Base-by-base conservation (phyloP, 1,140 invertebrate species). In the Adoxophyes honmai region DNA sequence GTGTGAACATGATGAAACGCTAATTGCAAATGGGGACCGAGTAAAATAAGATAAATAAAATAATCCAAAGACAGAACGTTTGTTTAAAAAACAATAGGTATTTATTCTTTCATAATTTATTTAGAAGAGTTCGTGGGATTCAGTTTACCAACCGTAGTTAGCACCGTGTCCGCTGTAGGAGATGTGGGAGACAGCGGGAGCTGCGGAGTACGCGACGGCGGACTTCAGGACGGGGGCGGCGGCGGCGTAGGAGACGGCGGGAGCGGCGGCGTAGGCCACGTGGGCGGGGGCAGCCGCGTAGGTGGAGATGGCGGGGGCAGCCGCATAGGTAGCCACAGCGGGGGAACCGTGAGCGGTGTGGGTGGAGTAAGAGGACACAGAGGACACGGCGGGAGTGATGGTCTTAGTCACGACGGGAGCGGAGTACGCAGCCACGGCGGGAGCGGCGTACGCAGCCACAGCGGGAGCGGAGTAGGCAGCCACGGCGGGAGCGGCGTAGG, bases 131-230 rank as follows among this genome's bases (percentile, higher is more conserved):
- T 36, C 34, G 10, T 28, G 36, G 11, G 55, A 51, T 57, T 57
- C 55, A 57, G 55, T 57, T 56, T 51, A 61, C 59, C 59, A 61
- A 44, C 54, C 59, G 28, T 61, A 61, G 21, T 57, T 51, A 57
- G 53, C 55, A 52, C 52, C 59, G 14, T 39, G 55, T 35, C 59
- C 59, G 44, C 38, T 53, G 59, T 61, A 61, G 6, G 44, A 48
- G n/a, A 60, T 15, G 44, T 61, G 59, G 15, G 59, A 61, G 3
- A 61, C 59, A 8, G 59, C 59, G 35, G 59, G 59, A 21, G 59
- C 54, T 7, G 59, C 59, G 33, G 59, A 61, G 51, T 61, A 61
- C 11, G 59, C 35, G 9, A 61, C 48, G 36, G 59, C 59, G 9
- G 59, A 61, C 35, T 61, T 61, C 21, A 56, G 44, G 57, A 52